Evolutionary conservation across 2,888 invertebrate genomes (phyloP).

Genomic region (Drosophila antonietae): DNA sequence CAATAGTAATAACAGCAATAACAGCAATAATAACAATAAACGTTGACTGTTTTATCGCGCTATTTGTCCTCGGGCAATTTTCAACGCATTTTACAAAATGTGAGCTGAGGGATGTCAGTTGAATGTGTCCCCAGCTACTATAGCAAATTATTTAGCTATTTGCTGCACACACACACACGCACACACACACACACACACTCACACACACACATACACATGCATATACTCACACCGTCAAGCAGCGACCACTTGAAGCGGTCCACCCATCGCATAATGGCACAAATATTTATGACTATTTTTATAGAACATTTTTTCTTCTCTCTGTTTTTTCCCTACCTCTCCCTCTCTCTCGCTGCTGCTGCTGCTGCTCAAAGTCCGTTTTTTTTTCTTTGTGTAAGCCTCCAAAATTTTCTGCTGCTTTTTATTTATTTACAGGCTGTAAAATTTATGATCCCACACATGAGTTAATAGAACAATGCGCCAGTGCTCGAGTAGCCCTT

Average conservation of each 20-base stretch:
- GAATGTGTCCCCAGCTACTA: constrained; percentile 46
- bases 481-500: constrained; percentile 40
- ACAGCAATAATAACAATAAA: constrained; percentile 70
- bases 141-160: constrained; percentile 72
- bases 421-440: constrained; percentile 73
- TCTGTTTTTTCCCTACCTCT: not conserved
- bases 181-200: constrained; percentile 15
- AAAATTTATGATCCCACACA: constrained; percentile 76
- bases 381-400: not conserved
- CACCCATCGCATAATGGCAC: constrained; percentile 66
- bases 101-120: constrained; percentile 30
- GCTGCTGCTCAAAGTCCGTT: not conserved
- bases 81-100: constrained; percentile 57
- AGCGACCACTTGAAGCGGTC: constrained; percentile 62
- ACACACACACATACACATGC: not conserved
- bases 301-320: constrained; percentile 32
- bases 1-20: constrained; percentile 39
- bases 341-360: constrained; percentile 16
- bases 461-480: constrained; percentile 75
- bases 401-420: constrained; percentile 17
- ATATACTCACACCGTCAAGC: constrained; percentile 7
- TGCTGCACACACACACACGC: constrained; percentile 35
- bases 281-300: constrained; percentile 77
- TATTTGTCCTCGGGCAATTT: constrained; percentile 69
- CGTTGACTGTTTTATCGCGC: constrained; percentile 73